A percentile compares a stretch with the other conserved stretches of the same genome.
phyloP scores from a whole-genome alignment of 2,113 vertebrate species.

The Calidris pygmaea region DNA sequence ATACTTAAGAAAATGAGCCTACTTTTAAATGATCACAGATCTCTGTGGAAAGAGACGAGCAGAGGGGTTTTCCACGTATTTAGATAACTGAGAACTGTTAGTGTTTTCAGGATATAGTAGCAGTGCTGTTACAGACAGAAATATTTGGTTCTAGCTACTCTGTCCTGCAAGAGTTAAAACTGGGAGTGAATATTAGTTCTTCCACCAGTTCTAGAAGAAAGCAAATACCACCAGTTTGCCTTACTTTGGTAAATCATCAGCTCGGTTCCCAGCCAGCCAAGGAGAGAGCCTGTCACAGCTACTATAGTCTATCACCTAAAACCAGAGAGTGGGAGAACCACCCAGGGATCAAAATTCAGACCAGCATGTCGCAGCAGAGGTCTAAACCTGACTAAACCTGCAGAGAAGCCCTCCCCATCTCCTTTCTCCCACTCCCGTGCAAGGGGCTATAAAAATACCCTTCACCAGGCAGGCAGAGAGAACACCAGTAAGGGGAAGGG shows the following conservation, averaged over 20 bases:
- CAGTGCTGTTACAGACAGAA: background rate
- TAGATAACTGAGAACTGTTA: background rate
- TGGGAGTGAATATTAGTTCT: background rate
- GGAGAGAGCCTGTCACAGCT: background rate
- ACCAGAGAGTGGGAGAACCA: background rate
- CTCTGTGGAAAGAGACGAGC: background rate
- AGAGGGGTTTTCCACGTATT: background rate
- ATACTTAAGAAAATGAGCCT: background rate
- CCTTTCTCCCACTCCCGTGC: background rate
- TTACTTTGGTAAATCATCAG: background rate
- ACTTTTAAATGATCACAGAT: background rate
- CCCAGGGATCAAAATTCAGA: background rate
- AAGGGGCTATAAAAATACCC: background rate
- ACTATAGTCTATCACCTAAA: background rate
- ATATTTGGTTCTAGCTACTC: background rate
- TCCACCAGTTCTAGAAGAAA: background rate
- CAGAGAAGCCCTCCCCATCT: background rate
- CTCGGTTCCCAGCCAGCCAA: background rate
- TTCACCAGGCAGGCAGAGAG: background rate
- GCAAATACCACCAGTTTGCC: background rate
- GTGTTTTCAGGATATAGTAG: background rate
- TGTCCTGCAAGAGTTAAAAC: background rate
- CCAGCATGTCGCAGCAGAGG: background rate
- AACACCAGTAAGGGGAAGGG: background rate
- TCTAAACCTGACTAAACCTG: background rate